phyloP scores from a whole-genome alignment of 2,113 vertebrate genomes.

The Sula dactylatra region DNA sequence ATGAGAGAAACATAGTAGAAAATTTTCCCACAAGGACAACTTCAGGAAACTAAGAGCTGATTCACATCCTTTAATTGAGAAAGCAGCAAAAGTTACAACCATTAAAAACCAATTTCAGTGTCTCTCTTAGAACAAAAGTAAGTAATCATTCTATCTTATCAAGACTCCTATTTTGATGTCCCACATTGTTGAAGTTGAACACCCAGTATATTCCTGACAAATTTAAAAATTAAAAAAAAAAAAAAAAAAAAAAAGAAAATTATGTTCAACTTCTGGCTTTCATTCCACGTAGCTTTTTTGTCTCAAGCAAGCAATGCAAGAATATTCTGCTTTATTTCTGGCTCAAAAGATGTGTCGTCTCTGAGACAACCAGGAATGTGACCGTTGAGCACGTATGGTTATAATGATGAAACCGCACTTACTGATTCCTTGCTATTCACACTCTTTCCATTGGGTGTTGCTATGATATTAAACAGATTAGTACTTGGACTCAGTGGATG shows the following conservation, averaged over 20 bases:
- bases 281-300: background rate
- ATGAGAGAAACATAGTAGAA: background rate
- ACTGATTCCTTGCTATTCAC: conserved; percentile 65
- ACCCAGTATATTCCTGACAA: background rate
- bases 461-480: conserved; percentile 71
- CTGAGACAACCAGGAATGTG: background rate
- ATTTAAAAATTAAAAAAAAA: background rate
- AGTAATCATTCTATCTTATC: background rate
- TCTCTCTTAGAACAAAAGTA: background rate
- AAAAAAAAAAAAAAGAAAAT: background rate
- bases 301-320: background rate
- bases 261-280: background rate
- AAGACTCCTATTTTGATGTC: background rate
- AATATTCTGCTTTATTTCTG: background rate
- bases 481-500: background rate
- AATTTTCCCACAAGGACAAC: background rate
- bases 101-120: background rate
- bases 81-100: background rate
- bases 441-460: conserved; percentile 71
- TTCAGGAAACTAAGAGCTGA: background rate
- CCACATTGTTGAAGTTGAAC: background rate
- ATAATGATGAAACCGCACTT: background rate
- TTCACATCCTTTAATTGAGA: background rate
- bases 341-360: background rate
- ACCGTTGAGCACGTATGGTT: background rate